A percentile compares a stretch with the other conserved stretches of the same genome.
These are phyloP conservation scores for Gorilla gorilla DNA, from an alignment of 2,113 vertebrate genomes.

Conservation along the genomic window DNA sequence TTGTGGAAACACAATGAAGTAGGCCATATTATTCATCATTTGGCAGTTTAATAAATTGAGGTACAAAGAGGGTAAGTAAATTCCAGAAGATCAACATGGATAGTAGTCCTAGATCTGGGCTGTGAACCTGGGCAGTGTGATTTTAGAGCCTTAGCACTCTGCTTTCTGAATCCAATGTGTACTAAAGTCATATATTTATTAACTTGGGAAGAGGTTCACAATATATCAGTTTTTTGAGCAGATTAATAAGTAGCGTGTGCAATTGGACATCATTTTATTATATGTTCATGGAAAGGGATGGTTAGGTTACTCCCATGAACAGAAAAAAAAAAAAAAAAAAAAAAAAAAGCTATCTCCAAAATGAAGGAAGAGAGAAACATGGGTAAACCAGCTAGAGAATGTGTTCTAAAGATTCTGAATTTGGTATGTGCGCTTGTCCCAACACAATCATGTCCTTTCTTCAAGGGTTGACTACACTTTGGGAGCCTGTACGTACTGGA, in stretches of 20 bases:
- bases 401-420: background rate
- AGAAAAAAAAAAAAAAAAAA: background rate
- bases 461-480: background rate
- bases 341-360: background rate
- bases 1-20: background rate
- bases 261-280: background rate
- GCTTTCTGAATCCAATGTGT: background rate
- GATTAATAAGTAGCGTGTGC: background rate
- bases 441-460: background rate
- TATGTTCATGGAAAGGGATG: background rate
- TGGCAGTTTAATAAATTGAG: conserved; percentile 15
- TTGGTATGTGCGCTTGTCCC: background rate
- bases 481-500: background rate
- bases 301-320: background rate
- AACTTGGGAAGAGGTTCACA: background rate
- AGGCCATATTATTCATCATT: background rate
- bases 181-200: background rate
- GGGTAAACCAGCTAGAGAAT: background rate
- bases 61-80: background rate
- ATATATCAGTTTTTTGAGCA: background rate
- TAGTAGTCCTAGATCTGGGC: background rate
- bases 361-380: background rate
- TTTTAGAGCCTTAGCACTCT: background rate
- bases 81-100: background rate
- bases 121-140: background rate